phyloP scores from a whole-genome alignment of 2,797 vertebrate species.

The Scomberomorus guttatus region DNA sequence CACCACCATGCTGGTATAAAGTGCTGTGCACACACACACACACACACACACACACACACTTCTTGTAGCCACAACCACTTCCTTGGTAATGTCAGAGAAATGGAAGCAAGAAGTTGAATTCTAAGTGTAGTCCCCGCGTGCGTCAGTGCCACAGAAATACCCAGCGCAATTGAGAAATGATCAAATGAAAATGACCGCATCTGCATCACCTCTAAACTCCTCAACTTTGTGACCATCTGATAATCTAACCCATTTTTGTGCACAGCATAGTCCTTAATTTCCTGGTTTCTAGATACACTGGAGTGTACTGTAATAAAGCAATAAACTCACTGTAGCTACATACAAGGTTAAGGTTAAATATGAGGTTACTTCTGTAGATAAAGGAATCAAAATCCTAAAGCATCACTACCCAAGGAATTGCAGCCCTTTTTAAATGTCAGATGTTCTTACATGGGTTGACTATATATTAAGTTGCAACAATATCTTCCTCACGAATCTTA shows the following conservation, averaged over 20 bases:
- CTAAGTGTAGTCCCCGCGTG: constrained; percentile 46
- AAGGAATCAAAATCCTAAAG: not conserved
- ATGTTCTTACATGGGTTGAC: not conserved
- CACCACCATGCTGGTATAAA: constrained; percentile 26
- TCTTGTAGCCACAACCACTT: constrained; percentile 80
- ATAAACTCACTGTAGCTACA: not conserved
- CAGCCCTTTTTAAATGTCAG: too few relatives aligned
- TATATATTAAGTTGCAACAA: not conserved
- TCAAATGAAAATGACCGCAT: too few relatives aligned
- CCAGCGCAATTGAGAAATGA: constrained; percentile 30
- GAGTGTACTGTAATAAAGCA: not conserved
- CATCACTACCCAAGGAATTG: not conserved
- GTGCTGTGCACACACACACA: not conserved
- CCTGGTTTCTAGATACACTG: not conserved
- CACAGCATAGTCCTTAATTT: not conserved
- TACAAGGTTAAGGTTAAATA: not conserved
- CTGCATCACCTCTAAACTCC: constrained; percentile 25
- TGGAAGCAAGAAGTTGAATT: constrained; percentile 47
- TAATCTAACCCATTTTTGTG: not conserved
- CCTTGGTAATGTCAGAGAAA: constrained; percentile 74
- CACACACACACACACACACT: constrained; percentile 16
- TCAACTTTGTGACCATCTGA: not conserved
- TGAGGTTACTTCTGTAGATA: not conserved
- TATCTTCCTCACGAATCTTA: not conserved
- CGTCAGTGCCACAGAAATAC: constrained; percentile 49